Conservation (phyloP, 2,888 invertebrate genomes). For the Hirtodrosophila cameraria region DNA sequence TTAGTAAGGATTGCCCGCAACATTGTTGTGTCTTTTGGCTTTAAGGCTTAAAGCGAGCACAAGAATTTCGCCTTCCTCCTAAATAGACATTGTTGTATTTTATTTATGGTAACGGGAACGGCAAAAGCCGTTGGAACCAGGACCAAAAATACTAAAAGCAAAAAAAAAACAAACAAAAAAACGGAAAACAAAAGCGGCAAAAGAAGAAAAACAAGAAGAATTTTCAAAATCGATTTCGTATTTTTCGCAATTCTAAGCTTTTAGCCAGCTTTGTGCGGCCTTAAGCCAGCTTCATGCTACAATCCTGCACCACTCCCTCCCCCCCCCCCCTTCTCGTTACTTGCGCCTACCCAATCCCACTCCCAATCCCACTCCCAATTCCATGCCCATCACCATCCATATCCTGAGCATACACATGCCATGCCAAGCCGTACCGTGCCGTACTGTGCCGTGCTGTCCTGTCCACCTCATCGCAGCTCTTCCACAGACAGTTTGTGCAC, state of each 20-base stretch:
- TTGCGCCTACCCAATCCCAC: background rate
- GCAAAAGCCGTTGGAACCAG: constrained; percentile 4
- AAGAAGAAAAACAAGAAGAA: constrained; percentile 12
- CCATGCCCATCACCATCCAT: too few species aligned
- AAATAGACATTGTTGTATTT: constrained; percentile 46
- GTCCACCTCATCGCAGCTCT: constrained; percentile 23
- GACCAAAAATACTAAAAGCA: too few species aligned
- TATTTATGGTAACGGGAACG: constrained; percentile 58
- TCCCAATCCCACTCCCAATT: background rate
- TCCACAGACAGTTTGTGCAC: constrained; percentile 75
- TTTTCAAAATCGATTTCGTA: constrained; percentile 75
- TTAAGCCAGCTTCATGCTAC: constrained; percentile 64
- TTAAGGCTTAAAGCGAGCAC: constrained; percentile 32
- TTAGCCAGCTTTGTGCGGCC: constrained; percentile 70
- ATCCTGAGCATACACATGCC: background rate
- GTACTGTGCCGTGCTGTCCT: constrained; percentile 3
- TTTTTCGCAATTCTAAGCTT: constrained; percentile 76
- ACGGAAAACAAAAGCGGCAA: background rate
- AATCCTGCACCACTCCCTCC: constrained; percentile 32
- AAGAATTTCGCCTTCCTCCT: background rate
- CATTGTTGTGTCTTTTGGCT: constrained; percentile 21
- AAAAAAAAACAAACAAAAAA: background rate
- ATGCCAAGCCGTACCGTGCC: background rate
- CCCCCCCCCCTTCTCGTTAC: background rate
- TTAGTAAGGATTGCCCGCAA: constrained; percentile 7